phyloP scores from a whole-genome alignment of 1,140 invertebrate genomes.

The Drosophila guanche region DNA sequence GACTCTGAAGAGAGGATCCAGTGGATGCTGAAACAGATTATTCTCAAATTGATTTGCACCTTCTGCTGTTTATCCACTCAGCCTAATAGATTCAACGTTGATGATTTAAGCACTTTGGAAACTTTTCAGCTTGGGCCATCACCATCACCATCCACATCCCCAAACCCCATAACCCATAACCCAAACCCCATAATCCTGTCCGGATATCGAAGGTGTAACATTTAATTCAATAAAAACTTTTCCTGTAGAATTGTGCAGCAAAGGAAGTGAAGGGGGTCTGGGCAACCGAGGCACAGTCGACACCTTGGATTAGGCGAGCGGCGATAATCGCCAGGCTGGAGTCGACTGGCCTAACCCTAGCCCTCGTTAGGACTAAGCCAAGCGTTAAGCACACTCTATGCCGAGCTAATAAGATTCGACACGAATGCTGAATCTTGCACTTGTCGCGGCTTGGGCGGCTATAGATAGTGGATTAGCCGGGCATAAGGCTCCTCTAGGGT shows the following conservation, averaged over 20 bases:
- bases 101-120: conserved; percentile 6
- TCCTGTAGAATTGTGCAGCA: conserved; percentile 2
- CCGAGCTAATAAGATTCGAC: conserved; percentile 69
- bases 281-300: background rate
- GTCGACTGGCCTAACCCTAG: background rate
- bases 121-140: background rate
- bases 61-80: background rate
- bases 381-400: conserved; percentile 51
- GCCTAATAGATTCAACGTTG: background rate
- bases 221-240: conserved; percentile 56
- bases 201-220: conserved; percentile 46
- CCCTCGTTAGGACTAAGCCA: conserved; percentile 54
- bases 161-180: too few relatives aligned
- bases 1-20: too few relatives aligned
- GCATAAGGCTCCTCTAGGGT: conserved; percentile 11
- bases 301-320: conserved; percentile 49
- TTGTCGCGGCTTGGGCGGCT: too few relatives aligned
- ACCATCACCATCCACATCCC: too few relatives aligned
- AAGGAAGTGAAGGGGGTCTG: background rate
- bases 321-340: conserved; percentile 41
- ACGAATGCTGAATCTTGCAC: conserved; percentile 41
- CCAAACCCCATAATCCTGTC: background rate
- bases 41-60: background rate
- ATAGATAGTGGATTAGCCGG: conserved; percentile 49
- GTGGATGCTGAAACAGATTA: too few relatives aligned